These are phyloP conservation scores for Nysson spinosus DNA, from an alignment of 2,888 invertebrate species.

Conservation along the genomic window DNA sequence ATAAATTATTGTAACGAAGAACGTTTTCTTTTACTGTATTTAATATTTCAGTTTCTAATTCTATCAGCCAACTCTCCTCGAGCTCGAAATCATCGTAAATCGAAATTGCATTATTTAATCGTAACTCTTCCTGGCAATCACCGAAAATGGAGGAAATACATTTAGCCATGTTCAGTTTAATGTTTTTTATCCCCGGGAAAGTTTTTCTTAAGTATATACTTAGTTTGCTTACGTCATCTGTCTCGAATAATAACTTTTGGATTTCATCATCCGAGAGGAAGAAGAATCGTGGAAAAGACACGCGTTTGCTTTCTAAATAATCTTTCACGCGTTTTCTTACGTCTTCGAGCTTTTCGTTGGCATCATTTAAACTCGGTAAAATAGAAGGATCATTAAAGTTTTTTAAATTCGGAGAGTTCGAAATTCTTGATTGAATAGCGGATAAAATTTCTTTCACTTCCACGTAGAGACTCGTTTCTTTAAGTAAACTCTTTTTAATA, in stretches of 20 bases:
- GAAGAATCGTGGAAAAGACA: slow-evolving; percentile 86
- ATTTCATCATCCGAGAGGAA: slow-evolving; percentile 88
- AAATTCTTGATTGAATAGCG: slow-evolving; percentile 71
- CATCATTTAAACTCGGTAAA: slow-evolving; percentile 73
- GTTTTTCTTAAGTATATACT: slow-evolving; percentile 84
- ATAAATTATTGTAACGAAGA: slow-evolving; percentile 63
- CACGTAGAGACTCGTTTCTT: slow-evolving; percentile 81
- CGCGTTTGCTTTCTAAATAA: slow-evolving; percentile 83
- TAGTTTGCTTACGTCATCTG: slow-evolving; percentile 81
- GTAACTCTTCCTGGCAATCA: slow-evolving; percentile 80
- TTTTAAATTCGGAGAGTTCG: slow-evolving; percentile 58
- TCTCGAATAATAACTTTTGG: slow-evolving; percentile 85
- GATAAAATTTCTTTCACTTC: slow-evolving; percentile 78
- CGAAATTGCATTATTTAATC: slow-evolving; percentile 68
- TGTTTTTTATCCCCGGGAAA: slow-evolving; percentile 83
- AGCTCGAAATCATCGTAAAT: slow-evolving; percentile 77
- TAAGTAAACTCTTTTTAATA: slow-evolving; percentile 83
- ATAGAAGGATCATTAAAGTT: slow-evolving; percentile 60
- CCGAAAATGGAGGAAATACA: slow-evolving; percentile 82
- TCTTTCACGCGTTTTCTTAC: slow-evolving; percentile 82
- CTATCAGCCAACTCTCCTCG: slow-evolving; percentile 84
- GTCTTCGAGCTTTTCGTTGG: slow-evolving; percentile 80
- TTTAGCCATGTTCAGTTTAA: slow-evolving; percentile 78
- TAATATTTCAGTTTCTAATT: slow-evolving; percentile 82
- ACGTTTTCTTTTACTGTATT: slow-evolving; percentile 73